Conservation (phyloP, 2,797 vertebrate species). For the Poecilia wingei region DNA sequence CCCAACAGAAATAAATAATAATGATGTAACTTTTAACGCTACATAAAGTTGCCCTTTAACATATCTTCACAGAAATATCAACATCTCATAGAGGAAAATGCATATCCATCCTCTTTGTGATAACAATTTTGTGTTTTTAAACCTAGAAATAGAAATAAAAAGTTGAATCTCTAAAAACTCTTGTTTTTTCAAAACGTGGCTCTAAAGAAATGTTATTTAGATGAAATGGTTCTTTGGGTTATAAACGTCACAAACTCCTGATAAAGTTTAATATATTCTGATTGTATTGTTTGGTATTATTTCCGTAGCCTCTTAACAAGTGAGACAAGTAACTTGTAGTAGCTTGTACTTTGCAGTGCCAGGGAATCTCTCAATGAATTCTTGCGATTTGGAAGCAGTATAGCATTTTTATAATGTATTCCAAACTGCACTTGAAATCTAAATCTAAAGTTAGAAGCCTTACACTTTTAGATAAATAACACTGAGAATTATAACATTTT, state of each 20-base stretch:
- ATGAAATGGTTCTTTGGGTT: background rate
- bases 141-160: background rate
- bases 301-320: background rate
- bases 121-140: background rate
- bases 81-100: background rate
- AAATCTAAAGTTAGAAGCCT: background rate
- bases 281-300: background rate
- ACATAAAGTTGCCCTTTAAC: background rate
- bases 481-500: background rate
- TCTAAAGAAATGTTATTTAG: background rate
- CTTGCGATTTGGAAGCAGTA: background rate
- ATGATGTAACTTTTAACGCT: slow-evolving; percentile 1
- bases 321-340: background rate
- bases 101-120: background rate
- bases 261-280: background rate
- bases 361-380: background rate
- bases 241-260: background rate
- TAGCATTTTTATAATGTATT: background rate
- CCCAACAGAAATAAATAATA: slow-evolving; percentile 2
- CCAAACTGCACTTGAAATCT: background rate
- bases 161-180: background rate
- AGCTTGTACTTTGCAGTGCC: background rate
- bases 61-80: background rate
- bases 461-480: background rate
- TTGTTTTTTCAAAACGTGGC: background rate